Conservation (phyloP, 2,797 vertebrate genomes). For the Acanthornis magna region DNA sequence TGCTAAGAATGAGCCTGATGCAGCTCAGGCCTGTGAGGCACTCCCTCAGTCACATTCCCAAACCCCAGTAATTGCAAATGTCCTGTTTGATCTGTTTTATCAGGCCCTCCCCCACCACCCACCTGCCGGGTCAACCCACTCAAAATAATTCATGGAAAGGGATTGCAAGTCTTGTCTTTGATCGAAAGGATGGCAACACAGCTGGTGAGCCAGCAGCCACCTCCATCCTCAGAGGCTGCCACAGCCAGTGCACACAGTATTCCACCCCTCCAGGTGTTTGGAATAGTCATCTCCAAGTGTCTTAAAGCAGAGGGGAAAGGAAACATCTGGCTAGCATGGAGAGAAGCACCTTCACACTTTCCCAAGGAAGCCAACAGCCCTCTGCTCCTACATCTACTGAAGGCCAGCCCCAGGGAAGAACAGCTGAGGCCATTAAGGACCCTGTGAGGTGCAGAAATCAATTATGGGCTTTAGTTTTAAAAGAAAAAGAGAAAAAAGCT, state of each 20-base stretch:
- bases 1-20: constrained; percentile 71
- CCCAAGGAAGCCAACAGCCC: neutral
- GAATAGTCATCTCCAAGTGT: neutral
- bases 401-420: neutral
- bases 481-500: neutral
- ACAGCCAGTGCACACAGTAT: constrained; percentile 49
- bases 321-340: neutral
- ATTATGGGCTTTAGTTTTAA: neutral
- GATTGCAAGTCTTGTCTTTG: constrained; percentile 1
- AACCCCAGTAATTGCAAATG: constrained; percentile 29
- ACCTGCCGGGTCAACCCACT: neutral
- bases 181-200: neutral
- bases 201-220: neutral
- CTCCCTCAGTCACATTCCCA: constrained; percentile 46
- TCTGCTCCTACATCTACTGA: neutral
- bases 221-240: neutral
- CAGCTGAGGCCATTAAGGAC: neutral
- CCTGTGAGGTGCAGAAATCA: constrained; percentile 27
- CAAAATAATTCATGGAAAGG: constrained; percentile 6
- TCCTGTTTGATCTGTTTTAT: constrained; percentile 19
- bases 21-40: constrained; percentile 44
- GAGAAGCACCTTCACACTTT: neutral
- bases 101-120: constrained; percentile 39
- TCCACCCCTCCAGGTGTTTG: neutral
- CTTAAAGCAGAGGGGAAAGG: constrained; percentile 1